phyloP scores from a whole-genome alignment of 2,113 vertebrate species.

The Mustela lutreola region DNA sequence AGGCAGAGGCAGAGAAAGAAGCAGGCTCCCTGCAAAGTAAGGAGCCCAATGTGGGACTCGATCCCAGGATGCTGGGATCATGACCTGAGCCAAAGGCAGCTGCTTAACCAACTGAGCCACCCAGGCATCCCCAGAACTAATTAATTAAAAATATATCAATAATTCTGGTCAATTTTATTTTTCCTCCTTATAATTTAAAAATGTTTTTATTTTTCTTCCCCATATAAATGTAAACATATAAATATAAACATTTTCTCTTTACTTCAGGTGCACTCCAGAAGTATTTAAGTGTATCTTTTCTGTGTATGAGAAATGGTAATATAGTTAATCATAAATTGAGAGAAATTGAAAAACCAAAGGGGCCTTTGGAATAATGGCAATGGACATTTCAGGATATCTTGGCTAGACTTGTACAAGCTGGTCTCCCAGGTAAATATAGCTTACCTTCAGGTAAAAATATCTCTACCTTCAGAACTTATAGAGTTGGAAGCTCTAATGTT shows the following conservation, averaged over 20 bases:
- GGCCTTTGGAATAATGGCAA: not conserved
- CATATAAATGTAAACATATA: not conserved
- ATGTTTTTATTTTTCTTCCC: not conserved
- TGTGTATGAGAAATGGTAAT: not conserved
- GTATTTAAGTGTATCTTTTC: not conserved
- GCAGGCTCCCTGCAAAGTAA: too few species aligned
- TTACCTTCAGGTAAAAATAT: not conserved
- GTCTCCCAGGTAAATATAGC: not conserved
- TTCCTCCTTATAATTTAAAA: conserved; percentile 11
- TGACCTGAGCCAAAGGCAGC: too few species aligned
- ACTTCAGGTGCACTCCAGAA: not conserved
- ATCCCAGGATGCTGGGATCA: too few species aligned
- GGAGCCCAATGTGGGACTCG: too few species aligned
- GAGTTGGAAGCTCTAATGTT: not conserved
- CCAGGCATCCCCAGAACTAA: not conserved
- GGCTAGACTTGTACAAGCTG: not conserved
- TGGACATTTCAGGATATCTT: not conserved
- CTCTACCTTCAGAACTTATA: conserved; percentile 7
- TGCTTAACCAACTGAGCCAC: too few species aligned
- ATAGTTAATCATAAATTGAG: not conserved
- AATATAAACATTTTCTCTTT: not conserved
- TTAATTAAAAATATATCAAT: not conserved
- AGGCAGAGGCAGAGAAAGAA: too few species aligned
- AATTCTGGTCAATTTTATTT: not conserved
- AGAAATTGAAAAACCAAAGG: not conserved